Conservation (phyloP, 2,888 invertebrate genomes). For the Hypomecis punctinalis region DNA sequence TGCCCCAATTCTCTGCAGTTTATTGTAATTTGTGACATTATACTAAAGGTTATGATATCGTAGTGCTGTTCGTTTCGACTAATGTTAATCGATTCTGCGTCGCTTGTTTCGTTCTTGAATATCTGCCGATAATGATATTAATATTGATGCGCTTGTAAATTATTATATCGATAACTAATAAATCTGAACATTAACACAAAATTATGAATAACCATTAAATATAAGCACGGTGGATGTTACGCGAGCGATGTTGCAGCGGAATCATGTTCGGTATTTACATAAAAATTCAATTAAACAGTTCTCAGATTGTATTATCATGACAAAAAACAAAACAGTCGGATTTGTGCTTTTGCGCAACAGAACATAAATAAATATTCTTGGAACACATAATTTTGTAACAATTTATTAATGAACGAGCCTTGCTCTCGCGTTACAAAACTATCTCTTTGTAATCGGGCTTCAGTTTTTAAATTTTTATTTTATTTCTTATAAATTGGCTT, state of each 20-base stretch:
- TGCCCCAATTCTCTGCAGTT: conserved; percentile 50
- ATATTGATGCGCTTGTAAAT: conserved; percentile 24
- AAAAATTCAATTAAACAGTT: conserved; percentile 42
- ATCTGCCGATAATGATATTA: conserved; percentile 6
- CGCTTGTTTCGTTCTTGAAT: conserved; percentile 13
- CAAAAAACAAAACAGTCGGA: conserved; percentile 40
- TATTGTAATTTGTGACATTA: conserved; percentile 40
- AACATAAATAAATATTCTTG: conserved; percentile 47
- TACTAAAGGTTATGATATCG: conserved; percentile 32
- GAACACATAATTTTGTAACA: conserved; percentile 47
- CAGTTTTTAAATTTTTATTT: conserved; percentile 27
- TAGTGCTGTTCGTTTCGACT: conserved; percentile 12
- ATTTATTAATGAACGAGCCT: conserved; percentile 48
- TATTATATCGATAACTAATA: conserved; percentile 24
- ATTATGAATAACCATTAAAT: conserved; percentile 24
- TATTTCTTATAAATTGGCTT: conserved; percentile 10
- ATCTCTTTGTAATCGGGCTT: conserved; percentile 34
- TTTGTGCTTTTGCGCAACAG: conserved; percentile 44
- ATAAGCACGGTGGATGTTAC: conserved; percentile 23
- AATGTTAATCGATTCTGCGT: conserved; percentile 10
- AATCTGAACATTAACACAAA: conserved; percentile 24
- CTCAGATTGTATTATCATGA: conserved; percentile 42
- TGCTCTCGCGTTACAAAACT: conserved; percentile 49
- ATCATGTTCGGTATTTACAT: conserved; percentile 38
- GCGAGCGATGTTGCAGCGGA: conserved; percentile 23